A percentile compares a stretch with the other conserved stretches of the same genome.
Conservation (phyloP, 2,888 invertebrate species). For the Melolontha melolontha region DNA sequence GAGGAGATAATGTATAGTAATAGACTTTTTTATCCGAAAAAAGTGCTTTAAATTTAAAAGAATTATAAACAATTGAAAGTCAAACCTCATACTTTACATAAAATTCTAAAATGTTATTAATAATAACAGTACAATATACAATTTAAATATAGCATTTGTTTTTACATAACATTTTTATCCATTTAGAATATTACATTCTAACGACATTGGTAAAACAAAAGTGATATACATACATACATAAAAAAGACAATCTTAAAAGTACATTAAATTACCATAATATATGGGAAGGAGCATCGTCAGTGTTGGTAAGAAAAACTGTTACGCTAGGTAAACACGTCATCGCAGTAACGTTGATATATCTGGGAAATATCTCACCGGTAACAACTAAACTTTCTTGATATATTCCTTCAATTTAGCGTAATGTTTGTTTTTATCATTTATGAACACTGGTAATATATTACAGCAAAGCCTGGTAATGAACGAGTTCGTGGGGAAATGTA, state of each 20-base stretch:
- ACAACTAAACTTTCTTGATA: slow-evolving; percentile 44
- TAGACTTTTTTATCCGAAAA: no score
- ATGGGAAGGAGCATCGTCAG: slow-evolving; percentile 4
- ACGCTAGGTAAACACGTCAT: slow-evolving; percentile 37
- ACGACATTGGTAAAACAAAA: background rate
- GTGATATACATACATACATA: background rate
- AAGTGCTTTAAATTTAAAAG: no score
- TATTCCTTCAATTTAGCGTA: slow-evolving; percentile 41
- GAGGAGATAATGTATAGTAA: no score
- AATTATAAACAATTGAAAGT: no score
- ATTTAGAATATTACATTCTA: no score
- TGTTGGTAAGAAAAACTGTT: slow-evolving; percentile 23
- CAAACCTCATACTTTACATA: no score
- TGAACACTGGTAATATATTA: slow-evolving; percentile 41
- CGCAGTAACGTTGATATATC: slow-evolving; percentile 35
- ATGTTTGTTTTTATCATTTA: slow-evolving; percentile 44
- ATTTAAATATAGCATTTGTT: no score
- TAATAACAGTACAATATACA: no score
- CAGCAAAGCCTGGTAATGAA: slow-evolving; percentile 39
- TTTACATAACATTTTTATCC: no score
- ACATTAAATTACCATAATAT: slow-evolving; percentile 37
- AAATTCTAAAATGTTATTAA: no score
- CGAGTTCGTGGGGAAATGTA: slow-evolving; percentile 8
- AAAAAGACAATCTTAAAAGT: slow-evolving; percentile 33
- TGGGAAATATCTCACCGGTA: slow-evolving; percentile 31